phyloP scores from a whole-genome alignment of 2,797 vertebrate genomes.

The Alauda arvensis region DNA sequence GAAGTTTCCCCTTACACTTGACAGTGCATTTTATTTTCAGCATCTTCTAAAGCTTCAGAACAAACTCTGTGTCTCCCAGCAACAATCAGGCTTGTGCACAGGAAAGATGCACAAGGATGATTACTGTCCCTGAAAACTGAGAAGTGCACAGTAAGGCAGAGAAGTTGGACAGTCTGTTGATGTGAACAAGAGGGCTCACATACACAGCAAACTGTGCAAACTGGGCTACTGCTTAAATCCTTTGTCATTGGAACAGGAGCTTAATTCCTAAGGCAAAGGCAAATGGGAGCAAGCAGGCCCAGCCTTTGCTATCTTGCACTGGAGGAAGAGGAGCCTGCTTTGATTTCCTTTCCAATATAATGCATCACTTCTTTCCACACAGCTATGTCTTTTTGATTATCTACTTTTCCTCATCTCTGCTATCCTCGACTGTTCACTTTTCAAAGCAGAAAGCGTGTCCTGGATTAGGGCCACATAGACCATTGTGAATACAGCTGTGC shows the following conservation, averaged over 20 bases:
- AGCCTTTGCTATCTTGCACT: neutral
- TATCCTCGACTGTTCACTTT: neutral
- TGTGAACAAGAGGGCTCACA: neutral
- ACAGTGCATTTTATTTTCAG: neutral
- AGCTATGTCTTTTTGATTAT: neutral
- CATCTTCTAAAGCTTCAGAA: neutral
- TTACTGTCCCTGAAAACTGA: neutral
- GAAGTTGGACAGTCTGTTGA: neutral
- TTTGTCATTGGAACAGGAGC: neutral
- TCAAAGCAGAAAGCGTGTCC: neutral
- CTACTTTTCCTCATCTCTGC: neutral
- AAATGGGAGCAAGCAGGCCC: neutral
- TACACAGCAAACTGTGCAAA: slow-evolving; percentile 2
- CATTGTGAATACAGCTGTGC: neutral
- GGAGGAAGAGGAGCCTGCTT: neutral
- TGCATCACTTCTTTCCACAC: neutral
- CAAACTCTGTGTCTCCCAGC: neutral
- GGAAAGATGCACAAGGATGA: neutral
- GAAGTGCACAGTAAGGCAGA: slow-evolving; percentile 5
- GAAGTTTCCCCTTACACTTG: neutral
- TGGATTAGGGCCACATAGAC: neutral
- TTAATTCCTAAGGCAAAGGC: neutral
- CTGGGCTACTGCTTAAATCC: neutral
- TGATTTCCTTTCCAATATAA: neutral
- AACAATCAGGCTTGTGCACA: neutral